Evolutionary conservation across 2,888 invertebrate genomes (phyloP), one percentile per base, ranked within the genome.

Genomic region (Hirtodrosophila alboralis): DNA sequence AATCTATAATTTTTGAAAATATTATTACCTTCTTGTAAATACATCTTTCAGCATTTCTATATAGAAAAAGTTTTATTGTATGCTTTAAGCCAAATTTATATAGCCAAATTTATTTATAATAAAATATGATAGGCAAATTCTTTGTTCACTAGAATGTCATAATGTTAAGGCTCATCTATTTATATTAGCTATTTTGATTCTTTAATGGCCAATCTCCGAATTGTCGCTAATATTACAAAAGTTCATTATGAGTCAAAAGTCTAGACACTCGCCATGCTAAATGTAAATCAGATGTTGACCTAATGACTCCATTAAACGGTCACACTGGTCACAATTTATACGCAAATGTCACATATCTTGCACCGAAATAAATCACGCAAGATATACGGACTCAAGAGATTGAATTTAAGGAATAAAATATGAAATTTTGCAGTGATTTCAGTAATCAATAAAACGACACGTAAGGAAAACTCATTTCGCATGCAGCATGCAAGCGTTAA

Each of bases 401-500:
- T 45, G 10, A 33, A 41, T 47, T 61, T 61, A 27, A 67, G 33
- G 33, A 54, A 21, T 21, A 37, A 45, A 43, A 51, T 12, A 18
- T 33, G 13, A 16, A 52, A 38, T 45, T 21, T 21, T 44, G 16
- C 18, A 8, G 18, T 30, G 47, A 14, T 54, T 61, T 21, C 44
- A 31, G 51, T 13, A 64, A 45, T 48, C 51, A 54, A 78, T 67
- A 38, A 71, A 51, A n/a, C 31, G 51, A 70, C 51, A 60, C 62
- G 68, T 74, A 44, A 51, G 57, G 44, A 63, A n/a, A n/a, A 54
- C 56, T 71, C 77, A 74, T 74, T 74, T 62, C 33, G 47, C 45
- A 60, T 60, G 33, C 75, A 52, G 47, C 53, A 41, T 37, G 56
- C 58, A 70, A 74, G 71, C 76, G 68, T 71, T 68, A 64, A 78